phyloP scores from a whole-genome alignment of 2,888 invertebrate genomes.

The Phengaris arion region DNA sequence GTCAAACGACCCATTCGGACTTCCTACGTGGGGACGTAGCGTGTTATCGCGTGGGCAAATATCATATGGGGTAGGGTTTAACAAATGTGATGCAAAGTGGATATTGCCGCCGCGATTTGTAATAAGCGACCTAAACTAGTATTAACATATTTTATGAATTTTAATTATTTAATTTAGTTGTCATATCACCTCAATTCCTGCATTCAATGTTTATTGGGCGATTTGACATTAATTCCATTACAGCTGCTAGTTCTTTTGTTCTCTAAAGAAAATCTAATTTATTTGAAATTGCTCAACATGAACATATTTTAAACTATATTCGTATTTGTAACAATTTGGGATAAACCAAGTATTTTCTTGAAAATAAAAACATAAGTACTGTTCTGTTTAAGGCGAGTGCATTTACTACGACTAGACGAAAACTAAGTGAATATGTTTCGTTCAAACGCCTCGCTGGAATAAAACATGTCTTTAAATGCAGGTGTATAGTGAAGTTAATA shows the following conservation, averaged over 20 bases:
- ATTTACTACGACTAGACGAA: slow-evolving; percentile 29
- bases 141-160: no score
- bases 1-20: neutral
- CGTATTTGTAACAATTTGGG: neutral
- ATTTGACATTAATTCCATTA: no score
- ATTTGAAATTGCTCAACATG: no score
- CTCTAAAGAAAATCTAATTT: no score
- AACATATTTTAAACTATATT: no score
- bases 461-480: slow-evolving; percentile 61
- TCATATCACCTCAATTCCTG: no score
- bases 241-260: no score
- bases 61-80: slow-evolving; percentile 1
- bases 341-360: neutral
- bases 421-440: slow-evolving; percentile 35
- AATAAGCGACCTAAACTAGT: neutral
- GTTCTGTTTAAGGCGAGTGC: neutral
- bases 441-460: slow-evolving; percentile 41
- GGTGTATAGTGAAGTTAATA: slow-evolving; percentile 68
- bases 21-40: neutral
- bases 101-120: neutral
- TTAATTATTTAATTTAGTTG: no score
- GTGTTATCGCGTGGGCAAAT: neutral
- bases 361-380: neutral
- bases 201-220: no score
- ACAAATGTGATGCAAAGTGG: neutral